A percentile compares a stretch with the other conserved stretches of the same genome.
phyloP scores from a whole-genome alignment of 2,888 invertebrate species.

The Norana najaformis region DNA sequence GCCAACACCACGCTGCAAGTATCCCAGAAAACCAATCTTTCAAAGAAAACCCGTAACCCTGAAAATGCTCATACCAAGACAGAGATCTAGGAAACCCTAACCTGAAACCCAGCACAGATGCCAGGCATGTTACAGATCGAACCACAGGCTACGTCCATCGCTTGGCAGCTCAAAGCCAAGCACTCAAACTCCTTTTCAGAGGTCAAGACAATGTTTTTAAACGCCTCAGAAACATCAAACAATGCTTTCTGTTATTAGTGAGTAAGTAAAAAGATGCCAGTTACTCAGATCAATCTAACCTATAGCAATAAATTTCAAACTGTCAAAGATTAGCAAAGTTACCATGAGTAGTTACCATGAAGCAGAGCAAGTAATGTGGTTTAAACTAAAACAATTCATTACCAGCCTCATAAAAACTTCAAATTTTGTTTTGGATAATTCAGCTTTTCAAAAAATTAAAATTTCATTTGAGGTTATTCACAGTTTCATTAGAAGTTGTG shows the following conservation, averaged over 20 bases:
- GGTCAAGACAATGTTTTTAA: background rate
- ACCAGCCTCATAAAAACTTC: background rate
- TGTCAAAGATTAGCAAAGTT: background rate
- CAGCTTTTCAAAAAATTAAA: background rate
- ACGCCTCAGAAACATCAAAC: background rate
- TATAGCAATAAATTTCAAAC: background rate
- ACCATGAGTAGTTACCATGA: too few species aligned
- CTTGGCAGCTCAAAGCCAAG: background rate
- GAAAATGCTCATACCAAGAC: background rate
- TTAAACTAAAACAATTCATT: background rate
- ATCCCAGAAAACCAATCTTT: background rate
- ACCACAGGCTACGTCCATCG: conserved; percentile 2
- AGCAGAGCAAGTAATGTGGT: background rate
- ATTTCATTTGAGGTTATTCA: too few species aligned
- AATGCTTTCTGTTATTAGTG: background rate
- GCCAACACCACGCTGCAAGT: background rate
- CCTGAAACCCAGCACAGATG: background rate
- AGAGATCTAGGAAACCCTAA: background rate
- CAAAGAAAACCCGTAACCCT: background rate
- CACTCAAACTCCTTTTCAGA: background rate
- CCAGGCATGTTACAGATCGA: conserved; percentile 1
- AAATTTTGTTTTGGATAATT: background rate
- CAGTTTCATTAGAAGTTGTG: background rate
- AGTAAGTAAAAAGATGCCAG: background rate
- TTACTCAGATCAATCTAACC: background rate